Base-by-base conservation (phyloP, 2,113 vertebrate genomes). In the Paramisgurnus dabryanus region DNA sequence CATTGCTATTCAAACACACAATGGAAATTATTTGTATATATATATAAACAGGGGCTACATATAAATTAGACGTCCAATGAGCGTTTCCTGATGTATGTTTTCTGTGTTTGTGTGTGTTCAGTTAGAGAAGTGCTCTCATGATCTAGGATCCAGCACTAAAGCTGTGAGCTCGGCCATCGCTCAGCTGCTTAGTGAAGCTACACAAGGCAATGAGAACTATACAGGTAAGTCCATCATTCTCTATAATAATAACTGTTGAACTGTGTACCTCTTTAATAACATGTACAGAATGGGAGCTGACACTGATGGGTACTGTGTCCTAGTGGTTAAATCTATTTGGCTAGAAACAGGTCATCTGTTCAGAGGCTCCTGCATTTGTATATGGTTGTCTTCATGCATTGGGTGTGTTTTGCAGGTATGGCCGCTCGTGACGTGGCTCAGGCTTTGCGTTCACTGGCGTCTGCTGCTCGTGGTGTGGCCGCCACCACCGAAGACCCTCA, bases 171-270 rank as follows among this genome's bases (percentile, higher is more conserved):
- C 97, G 0, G 94, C 96, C 77, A 96, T 99, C 0, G 97, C 97
- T 75, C 95, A 98, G 84, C 93, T 99, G 22, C 87, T 98, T 75
- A 97, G 97, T 34, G 97, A 98, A 82, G 94, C 96, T 34, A 95
- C 96, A n/a, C 97, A 97, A 85, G 97, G 97, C 87, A 98, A 99
- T 0, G 97, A 99, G 90, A 99, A 99, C 88, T 99, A 99, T 80
- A 96, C 96, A 90, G 97, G 97, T 98, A 89, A 61, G 47, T 57
- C 22, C 10, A 40, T 66, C 47, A 39, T 9, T 34, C 27, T 53
- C 47, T 53, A 45, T 5, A 22, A 9, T 3, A 1, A 9, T 43
- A 13, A 7, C 39, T 43, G 27, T 34, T 34, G 27, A 34, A 34
- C 27, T 34, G 27, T 34, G 27, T 34, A 34, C 27, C 27, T 34